These are phyloP conservation scores for Pseudachorutes palmiensis DNA, from an alignment of 1,140 invertebrate species.

Conservation along the genomic window DNA sequence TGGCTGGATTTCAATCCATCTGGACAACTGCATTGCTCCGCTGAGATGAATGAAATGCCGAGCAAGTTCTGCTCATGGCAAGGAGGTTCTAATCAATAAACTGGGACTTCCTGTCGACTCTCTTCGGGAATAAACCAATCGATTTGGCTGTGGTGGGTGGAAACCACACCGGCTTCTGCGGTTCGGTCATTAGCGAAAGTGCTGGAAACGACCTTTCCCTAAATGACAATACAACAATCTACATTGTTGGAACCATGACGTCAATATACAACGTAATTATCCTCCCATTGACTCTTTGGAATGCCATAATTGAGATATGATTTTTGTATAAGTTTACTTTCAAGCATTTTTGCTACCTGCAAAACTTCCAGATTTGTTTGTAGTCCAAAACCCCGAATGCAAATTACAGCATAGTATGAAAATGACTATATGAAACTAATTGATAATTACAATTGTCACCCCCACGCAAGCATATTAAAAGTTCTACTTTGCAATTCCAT, in stretches of 20 bases:
- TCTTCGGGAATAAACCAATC: not conserved
- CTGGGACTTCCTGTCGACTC: not conserved
- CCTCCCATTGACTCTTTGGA: too few species aligned
- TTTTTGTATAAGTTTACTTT: too few species aligned
- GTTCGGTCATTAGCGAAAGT: not conserved
- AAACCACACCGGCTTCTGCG: not conserved
- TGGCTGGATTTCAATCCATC: conserved; percentile 3
- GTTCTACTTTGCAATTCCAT: too few species aligned
- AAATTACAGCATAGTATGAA: too few species aligned
- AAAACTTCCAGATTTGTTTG: too few species aligned
- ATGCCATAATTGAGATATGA: too few species aligned
- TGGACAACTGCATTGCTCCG: not conserved
- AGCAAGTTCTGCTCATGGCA: not conserved
- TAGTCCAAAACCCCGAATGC: too few species aligned
- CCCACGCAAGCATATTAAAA: too few species aligned
- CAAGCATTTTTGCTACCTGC: too few species aligned
- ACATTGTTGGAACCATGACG: not conserved
- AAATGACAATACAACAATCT: not conserved
- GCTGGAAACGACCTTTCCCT: not conserved
- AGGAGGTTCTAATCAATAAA: not conserved
- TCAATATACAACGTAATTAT: not conserved
- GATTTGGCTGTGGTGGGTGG: not conserved
- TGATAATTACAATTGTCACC: too few species aligned
- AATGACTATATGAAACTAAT: too few species aligned
- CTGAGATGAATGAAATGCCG: not conserved